A percentile compares a stretch with the other conserved stretches of the same genome.
These are phyloP conservation scores for Lycorma delicatula DNA, from an alignment of 1,140 invertebrate species.

Conservation along the genomic window DNA sequence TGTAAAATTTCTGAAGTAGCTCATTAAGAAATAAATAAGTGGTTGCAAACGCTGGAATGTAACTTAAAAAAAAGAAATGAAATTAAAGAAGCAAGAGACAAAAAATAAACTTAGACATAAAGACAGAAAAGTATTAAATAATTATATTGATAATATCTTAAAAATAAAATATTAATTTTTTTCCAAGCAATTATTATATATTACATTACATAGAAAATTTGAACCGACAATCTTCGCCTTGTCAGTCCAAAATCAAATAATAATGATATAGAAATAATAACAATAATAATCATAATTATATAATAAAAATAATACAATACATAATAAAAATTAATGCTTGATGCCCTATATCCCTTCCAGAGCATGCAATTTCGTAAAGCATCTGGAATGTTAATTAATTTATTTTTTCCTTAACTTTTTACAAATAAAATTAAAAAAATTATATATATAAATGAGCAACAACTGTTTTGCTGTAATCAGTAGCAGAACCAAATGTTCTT, in stretches of 20 bases:
- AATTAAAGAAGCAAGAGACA: not conserved
- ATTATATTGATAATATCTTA: not conserved
- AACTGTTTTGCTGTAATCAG: not conserved
- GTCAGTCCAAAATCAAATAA: not conserved
- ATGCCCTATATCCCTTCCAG: slow-evolving; percentile 4
- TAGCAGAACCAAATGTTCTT: not conserved
- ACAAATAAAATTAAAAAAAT: not conserved
- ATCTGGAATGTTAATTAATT: not conserved
- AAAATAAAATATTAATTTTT: not conserved
- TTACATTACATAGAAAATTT: not conserved
- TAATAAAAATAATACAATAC: not conserved
- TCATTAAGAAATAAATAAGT: not conserved
- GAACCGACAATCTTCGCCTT: not conserved
- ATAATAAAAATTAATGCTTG: not conserved
- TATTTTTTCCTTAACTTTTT: not conserved
- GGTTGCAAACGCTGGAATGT: not conserved
- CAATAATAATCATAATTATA: not conserved
- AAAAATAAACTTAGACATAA: not conserved
- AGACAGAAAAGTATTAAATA: not conserved
- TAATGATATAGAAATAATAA: not conserved
- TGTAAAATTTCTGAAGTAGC: too few species aligned
- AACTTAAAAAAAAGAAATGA: not conserved
- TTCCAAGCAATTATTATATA: not conserved
- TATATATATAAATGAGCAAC: not conserved
- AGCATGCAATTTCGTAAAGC: not conserved